A percentile compares a stretch with the other conserved stretches of the same genome.
These are phyloP conservation scores for Karalla daura DNA, from an alignment of 2,797 vertebrate genomes.

Conservation along the genomic window DNA sequence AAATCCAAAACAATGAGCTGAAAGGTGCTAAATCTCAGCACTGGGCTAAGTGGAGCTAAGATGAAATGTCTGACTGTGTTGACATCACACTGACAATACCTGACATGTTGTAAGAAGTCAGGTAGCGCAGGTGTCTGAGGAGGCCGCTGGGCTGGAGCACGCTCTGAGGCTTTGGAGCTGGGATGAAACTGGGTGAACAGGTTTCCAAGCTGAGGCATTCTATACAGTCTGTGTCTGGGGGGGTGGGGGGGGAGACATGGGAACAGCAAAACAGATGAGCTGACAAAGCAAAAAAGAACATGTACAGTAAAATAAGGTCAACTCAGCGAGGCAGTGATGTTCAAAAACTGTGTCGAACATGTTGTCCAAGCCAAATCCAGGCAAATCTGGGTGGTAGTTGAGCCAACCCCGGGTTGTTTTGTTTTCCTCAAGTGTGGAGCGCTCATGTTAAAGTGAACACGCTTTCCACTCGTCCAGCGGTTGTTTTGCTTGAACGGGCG, in stretches of 20 bases:
- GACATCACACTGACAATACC: conserved; percentile 59
- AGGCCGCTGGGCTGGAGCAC: conserved; percentile 23
- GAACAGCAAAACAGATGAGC: neutral
- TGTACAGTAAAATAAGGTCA: too few relatives aligned
- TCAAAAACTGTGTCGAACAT: too few relatives aligned
- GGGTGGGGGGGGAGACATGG: too few relatives aligned
- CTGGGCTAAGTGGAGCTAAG: neutral
- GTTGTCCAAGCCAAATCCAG: neutral
- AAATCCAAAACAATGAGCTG: conserved; percentile 12
- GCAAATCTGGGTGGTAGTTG: neutral
- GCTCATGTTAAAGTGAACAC: too few relatives aligned
- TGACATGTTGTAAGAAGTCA: conserved; percentile 69
- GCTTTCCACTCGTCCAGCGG: neutral
- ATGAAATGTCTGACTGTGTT: too few relatives aligned
- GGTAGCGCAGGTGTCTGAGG: conserved; percentile 49
- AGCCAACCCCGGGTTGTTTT: neutral
- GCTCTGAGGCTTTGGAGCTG: conserved; percentile 54
- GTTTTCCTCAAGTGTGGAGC: neutral
- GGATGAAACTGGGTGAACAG: conserved; percentile 74
- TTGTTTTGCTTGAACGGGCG: neutral
- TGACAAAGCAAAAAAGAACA: neutral
- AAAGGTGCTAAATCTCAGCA: neutral
- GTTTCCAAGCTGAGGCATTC: conserved; percentile 79
- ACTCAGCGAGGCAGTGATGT: too few relatives aligned
- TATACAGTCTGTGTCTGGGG: conserved; percentile 45